Conservation (phyloP, 2,113 vertebrate species). For the Sphyrna mokarran region DNA sequence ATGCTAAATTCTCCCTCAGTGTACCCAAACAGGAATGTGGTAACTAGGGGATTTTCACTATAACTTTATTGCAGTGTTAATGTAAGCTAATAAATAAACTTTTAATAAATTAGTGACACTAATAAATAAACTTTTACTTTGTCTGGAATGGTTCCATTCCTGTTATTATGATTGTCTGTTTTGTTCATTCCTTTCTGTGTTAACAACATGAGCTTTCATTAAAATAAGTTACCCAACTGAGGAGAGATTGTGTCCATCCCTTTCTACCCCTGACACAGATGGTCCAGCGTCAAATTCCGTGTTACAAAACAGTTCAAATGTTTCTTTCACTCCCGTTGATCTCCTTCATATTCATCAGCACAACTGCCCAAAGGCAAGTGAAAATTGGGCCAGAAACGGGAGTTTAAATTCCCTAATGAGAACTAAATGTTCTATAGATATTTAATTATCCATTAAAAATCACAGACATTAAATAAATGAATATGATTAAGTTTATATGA, state of each 20-base stretch:
- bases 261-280: not conserved
- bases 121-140: no score
- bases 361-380: conserved; percentile 45
- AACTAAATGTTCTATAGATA: conserved; percentile 53
- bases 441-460: conserved; percentile 57
- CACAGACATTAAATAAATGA: conserved; percentile 46
- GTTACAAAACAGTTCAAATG: not conserved
- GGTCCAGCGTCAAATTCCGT: not conserved
- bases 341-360: conserved; percentile 55
- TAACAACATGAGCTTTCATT: not conserved
- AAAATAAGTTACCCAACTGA: not conserved
- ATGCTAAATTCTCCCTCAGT: no score
- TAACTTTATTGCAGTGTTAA: no score
- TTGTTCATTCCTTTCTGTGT: not conserved
- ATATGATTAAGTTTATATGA: conserved; percentile 47
- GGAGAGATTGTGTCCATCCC: no score
- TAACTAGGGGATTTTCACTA: no score
- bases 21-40: no score
- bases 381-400: conserved; percentile 43
- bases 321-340: conserved; percentile 47
- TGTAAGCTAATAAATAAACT: no score
- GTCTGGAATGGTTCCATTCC: not conserved
- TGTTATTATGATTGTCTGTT: not conserved
- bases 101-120: no score
- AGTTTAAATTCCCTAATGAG: conserved; percentile 50